Evolutionary conservation across 2,113 vertebrate genomes (phyloP), one percentile per base, ranked within the genome.

Genomic region (Malurus alboscapulatus): DNA sequence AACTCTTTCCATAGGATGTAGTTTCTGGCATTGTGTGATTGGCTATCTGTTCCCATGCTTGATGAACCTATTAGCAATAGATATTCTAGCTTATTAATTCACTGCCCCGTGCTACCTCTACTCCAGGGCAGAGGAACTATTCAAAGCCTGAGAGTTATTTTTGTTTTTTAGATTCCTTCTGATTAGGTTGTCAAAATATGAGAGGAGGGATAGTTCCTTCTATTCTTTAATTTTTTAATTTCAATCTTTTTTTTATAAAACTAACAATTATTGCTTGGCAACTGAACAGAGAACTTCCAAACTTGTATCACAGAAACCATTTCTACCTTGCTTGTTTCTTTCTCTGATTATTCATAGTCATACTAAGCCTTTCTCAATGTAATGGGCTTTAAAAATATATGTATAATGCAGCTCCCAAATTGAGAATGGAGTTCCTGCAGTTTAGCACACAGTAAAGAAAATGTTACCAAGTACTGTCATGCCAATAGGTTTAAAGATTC

Each of bases 361-460:
- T 76, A 66, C 30, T 45, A 81, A 75, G 42, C 18, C 77, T 89
- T 89, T 86, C 54, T 80, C 47, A 58, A 3, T 47, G 54, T 50
- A 48, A 71, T 24, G 10, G 11, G 25, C 26, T 91, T 94, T 36
- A 73, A 77, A 93, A 90, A 47, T 61, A 25, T 14, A 29, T 38
- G 14, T 91, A 27, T 79, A 89, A 78, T 61, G 47, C 55, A 79
- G 50, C n/a, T 90, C 36, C n/a, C 48, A 88, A 86, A 73, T 36
- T 82, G 55, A 95, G 68, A 94, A 29, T 32, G 71, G 74, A 84
- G 61, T 76, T 59, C 45, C 58, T 77, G 50, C 53, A 59, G 75
- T 86, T 88, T 59, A 92, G 73, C 55, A 61, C 27, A 82, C 29
- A 26, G 75, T 68, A 88, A 95, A 87, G 45, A 90, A 71, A 95